Evolutionary conservation across 2,797 vertebrate species (phyloP).

Genomic region (Eupleurogrammus muticus): DNA sequence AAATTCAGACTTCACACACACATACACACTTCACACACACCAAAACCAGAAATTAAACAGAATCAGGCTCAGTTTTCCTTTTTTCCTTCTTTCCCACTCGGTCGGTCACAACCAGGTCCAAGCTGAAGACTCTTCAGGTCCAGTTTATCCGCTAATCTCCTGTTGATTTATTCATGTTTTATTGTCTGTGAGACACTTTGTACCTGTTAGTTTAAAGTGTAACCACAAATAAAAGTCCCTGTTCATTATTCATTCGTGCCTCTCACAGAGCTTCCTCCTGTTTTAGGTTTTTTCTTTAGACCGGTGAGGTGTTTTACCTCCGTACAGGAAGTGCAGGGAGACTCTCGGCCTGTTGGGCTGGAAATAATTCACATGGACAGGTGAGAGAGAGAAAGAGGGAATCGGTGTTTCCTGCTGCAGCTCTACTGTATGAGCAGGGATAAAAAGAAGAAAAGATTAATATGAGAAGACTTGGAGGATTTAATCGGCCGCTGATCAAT

Average conservation of each 20-base stretch:
- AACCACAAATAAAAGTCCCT: conserved; percentile 10
- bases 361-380: conserved; percentile 72
- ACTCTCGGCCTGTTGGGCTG: conserved; percentile 33
- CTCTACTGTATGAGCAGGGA: neutral
- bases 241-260: conserved; percentile 35
- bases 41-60: neutral
- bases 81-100: too few relatives aligned
- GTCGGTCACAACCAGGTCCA: neutral
- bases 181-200: conserved; percentile 20
- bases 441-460: neutral
- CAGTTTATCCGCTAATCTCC: neutral
- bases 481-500: conserved; percentile 31
- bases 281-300: too few relatives aligned
- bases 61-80: neutral
- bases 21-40: too few relatives aligned
- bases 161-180: conserved; percentile 5
- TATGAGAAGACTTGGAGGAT: conserved; percentile 6
- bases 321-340: neutral
- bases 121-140: neutral
- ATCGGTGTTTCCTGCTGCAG: conserved; percentile 30
- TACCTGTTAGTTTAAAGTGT: neutral
- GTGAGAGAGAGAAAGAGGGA: conserved; percentile 2
- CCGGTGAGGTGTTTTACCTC: conserved; percentile 41
- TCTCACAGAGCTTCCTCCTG: conserved; percentile 5
- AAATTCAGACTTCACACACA: neutral